Evolutionary conservation across 2,888 invertebrate genomes (phyloP).

Genomic region (Mesodorylaimus sp.): DNA sequence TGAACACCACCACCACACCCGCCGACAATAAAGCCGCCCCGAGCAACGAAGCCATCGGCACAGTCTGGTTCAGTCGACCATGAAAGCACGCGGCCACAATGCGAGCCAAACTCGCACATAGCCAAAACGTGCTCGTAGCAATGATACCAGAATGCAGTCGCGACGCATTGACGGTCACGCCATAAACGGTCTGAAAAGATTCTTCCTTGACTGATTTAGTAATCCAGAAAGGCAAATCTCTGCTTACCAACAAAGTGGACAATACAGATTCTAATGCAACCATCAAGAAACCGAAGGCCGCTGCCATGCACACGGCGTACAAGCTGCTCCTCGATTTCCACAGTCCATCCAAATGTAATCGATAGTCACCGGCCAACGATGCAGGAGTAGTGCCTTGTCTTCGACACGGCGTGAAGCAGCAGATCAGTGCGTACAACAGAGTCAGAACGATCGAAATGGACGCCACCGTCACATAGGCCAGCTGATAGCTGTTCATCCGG

Average conservation of each 20-base stretch:
- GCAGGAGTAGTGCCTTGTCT: background rate
- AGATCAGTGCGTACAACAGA: background rate
- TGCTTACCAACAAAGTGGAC: background rate
- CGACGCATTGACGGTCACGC: background rate
- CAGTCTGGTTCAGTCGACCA: background rate
- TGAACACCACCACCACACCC: background rate
- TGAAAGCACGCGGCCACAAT: background rate
- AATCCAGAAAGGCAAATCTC: too few relatives aligned
- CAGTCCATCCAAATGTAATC: background rate
- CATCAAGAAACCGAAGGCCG: background rate
- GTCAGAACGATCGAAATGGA: background rate
- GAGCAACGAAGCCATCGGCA: background rate
- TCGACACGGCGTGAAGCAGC: background rate
- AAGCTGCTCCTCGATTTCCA: background rate
- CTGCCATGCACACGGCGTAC: background rate
- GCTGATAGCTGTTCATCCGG: background rate
- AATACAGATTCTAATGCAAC: background rate
- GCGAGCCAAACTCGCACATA: background rate
- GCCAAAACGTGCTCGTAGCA: background rate
- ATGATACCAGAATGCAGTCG: background rate
- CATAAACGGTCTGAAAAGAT: background rate
- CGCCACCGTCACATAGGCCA: background rate
- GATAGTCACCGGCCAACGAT: background rate
- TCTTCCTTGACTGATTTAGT: too few relatives aligned
- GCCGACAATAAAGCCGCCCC: background rate